Evolutionary conservation across 1,140 invertebrate genomes (phyloP), one percentile per base, ranked within the genome.

Genomic region (Aphaenogaster floridana): DNA sequence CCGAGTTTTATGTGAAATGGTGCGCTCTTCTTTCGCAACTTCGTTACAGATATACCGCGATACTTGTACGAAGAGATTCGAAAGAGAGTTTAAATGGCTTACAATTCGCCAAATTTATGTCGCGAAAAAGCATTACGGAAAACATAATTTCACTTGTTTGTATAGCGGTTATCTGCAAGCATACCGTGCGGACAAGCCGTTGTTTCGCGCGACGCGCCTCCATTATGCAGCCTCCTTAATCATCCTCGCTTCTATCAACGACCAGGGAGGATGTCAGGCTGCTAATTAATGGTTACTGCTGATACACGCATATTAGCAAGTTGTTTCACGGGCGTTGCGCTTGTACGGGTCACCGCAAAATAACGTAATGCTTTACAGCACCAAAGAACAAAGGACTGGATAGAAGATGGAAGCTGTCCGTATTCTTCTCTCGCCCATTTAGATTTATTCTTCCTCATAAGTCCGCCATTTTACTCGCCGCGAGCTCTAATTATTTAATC

Each of bases 261-360:
- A 68, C 78, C 3, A 52, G 54, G 15, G 45, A 57, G 69, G 34
- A 74, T 48, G 54, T 34, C 52, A 13, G 66, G 17, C 28, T 21
- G 45, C 1, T 84, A 84, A 84, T 76, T 84, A 84, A 84, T 74
- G 54, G n/a, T n/a, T 13, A 17, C n/a, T 17, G 50, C 50, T 81
- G 52, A 39, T 48, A 48, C 50, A 11, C 42, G n/a, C 36, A 42
- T 52, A 28, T 45, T 69, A 57, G 21, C 42, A 36, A 28, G 39
- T 34, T 48, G 68, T 74, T 72, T 52, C 45, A 34, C 34, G 61
- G 5, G 0, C 42, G 42, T 48, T 61, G 64, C 15, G 42, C 34
- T 36, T 42, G 63, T 15, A 42, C 15, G 11, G 34, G 48, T 69
- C 48, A 36, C 7, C 50, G 3, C 28, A 36, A 48, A 83, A 74